Conservation (phyloP, 2,888 invertebrate species). For the Catonia carolina region DNA sequence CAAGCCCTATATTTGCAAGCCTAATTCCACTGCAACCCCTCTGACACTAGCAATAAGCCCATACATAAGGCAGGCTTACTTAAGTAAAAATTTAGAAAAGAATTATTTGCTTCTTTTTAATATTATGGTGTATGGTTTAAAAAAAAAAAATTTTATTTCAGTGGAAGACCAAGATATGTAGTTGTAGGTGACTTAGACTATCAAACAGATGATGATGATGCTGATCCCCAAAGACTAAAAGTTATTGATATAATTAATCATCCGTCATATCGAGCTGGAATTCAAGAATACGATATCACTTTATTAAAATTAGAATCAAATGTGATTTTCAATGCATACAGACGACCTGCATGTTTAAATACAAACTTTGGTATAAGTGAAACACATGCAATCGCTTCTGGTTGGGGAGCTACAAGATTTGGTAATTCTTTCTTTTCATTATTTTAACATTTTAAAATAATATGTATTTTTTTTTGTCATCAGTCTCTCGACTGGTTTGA, state of each 20-base stretch:
- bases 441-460: too few relatives aligned
- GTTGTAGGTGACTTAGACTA: background rate
- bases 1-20: too few relatives aligned
- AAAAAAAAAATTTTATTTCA: background rate
- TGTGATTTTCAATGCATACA: background rate
- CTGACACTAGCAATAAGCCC: too few relatives aligned
- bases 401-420: background rate
- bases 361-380: background rate
- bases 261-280: background rate
- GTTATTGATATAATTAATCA: background rate
- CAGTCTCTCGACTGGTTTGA: too few relatives aligned
- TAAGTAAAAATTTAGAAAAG: too few relatives aligned
- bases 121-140: too few relatives aligned
- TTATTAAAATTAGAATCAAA: background rate
- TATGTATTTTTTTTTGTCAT: too few relatives aligned
- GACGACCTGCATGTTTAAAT: background rate
- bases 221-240: background rate
- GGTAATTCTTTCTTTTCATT: too few relatives aligned
- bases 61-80: too few relatives aligned
- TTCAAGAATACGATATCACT: background rate
- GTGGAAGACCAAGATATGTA: background rate
- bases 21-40: too few relatives aligned
- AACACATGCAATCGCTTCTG: background rate
- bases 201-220: background rate
- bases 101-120: too few relatives aligned